These are phyloP conservation scores for Agrilus mali DNA, from an alignment of 2,888 invertebrate species.

Conservation along the genomic window DNA sequence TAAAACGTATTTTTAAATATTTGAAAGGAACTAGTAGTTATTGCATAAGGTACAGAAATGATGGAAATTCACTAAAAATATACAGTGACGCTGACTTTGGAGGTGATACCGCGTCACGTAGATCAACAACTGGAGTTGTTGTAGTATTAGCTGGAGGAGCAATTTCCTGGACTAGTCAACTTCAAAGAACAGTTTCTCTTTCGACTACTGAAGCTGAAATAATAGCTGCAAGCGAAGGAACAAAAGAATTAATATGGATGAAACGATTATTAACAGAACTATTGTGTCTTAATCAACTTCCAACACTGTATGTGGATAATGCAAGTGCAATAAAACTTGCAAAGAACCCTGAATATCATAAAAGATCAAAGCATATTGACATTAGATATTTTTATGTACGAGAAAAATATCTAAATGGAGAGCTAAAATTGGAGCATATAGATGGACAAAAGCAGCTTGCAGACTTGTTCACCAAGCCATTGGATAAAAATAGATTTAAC, in stretches of 20 bases:
- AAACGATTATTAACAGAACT: constrained; percentile 11
- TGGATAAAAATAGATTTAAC: neutral
- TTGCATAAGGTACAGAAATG: constrained; percentile 4
- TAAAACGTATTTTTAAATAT: constrained; percentile 10
- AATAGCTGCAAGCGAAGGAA: constrained; percentile 19
- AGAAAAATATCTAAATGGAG: constrained; percentile 6
- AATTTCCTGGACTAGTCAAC: constrained; percentile 20
- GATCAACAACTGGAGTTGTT: constrained; percentile 12
- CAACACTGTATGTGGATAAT: constrained; percentile 8
- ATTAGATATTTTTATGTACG: constrained; percentile 11
- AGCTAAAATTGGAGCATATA: constrained; percentile 2
- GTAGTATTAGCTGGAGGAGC: constrained; percentile 14
- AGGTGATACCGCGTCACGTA: constrained; percentile 10
- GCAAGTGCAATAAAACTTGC: constrained; percentile 10
- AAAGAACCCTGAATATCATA: constrained; percentile 10
- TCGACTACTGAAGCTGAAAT: constrained; percentile 22
- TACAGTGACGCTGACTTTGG: constrained; percentile 17
- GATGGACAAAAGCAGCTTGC: constrained; percentile 2
- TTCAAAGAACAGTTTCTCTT: constrained; percentile 19
- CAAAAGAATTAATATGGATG: constrained; percentile 21
- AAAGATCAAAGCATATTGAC: constrained; percentile 12
- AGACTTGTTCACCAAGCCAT: constrained; percentile 5
- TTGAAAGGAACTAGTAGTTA: constrained; percentile 6
- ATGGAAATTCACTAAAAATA: constrained; percentile 5
- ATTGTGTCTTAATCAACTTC: constrained; percentile 2